These are phyloP conservation scores for Caenorhabditis uteleia DNA, from an alignment of 2,888 invertebrate species.

Conservation along the genomic window DNA sequence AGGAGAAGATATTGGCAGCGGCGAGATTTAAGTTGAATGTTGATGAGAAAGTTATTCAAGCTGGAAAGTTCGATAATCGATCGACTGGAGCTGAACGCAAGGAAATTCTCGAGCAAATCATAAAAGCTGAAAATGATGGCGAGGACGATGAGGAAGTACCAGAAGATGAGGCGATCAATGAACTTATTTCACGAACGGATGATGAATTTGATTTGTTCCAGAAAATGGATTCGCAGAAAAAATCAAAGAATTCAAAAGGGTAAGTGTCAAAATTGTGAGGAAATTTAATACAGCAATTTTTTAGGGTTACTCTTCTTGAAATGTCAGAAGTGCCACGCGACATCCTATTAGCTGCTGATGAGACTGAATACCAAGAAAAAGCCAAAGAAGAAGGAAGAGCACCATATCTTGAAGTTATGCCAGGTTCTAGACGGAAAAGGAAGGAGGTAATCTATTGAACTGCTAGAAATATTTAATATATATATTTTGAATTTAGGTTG, in stretches of 20 bases:
- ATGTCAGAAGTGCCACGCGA: constrained; percentile 92
- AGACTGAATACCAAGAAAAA: constrained; percentile 30
- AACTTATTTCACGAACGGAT: constrained; percentile 88
- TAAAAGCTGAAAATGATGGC: constrained; percentile 71
- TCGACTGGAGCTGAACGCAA: constrained; percentile 94
- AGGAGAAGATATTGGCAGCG: constrained; percentile 95
- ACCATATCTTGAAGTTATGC: constrained; percentile 20
- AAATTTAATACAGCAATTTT: neutral
- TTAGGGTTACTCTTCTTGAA: constrained; percentile 75
- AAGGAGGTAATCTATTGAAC: constrained; percentile 17
- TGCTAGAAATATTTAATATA: neutral
- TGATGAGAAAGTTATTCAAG: constrained; percentile 99
- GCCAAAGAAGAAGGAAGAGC: constrained; percentile 20
- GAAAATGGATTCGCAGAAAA: constrained; percentile 86
- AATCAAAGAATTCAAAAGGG: neutral
- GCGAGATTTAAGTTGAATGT: constrained; percentile 97
- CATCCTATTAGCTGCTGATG: constrained; percentile 73
- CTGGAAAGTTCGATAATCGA: constrained; percentile 99
- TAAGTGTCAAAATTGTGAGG: neutral
- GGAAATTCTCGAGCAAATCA: constrained; percentile 90
- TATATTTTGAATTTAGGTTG: constrained; percentile 21
- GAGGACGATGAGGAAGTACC: constrained; percentile 89
- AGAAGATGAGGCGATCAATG: constrained; percentile 97
- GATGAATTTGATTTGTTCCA: constrained; percentile 32
- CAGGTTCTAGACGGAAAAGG: constrained; percentile 22